Conservation (phyloP, 2,888 invertebrate genomes). For the Philonicus albiceps region DNA sequence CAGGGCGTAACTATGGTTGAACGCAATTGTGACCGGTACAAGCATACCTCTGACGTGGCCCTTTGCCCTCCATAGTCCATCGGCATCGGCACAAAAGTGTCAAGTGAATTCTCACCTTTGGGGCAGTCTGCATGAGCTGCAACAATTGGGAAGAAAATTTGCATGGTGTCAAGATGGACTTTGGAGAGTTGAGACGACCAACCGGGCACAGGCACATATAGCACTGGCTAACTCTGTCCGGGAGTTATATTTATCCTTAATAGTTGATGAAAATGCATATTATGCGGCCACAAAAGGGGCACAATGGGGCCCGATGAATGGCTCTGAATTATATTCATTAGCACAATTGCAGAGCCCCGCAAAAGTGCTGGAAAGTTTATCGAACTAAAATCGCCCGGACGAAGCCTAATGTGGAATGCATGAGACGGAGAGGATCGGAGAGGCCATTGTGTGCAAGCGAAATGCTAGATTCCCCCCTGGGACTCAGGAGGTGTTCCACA, state of each 20-base stretch:
- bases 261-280: constrained; percentile 9
- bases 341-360: constrained; percentile 14
- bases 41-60: background rate
- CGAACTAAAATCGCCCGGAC: background rate
- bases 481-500: background rate
- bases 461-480: background rate
- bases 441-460: background rate
- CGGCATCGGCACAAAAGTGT: background rate
- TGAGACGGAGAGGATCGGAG: background rate
- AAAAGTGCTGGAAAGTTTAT: constrained; percentile 23
- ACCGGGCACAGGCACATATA: background rate
- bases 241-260: constrained; percentile 16
- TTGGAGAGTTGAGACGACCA: background rate
- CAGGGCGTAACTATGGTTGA: background rate
- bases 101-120: background rate
- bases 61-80: background rate
- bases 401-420: background rate
- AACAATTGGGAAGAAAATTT: constrained; percentile 5
- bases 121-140: background rate
- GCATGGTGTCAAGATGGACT: background rate
- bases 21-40: background rate
- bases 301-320: constrained; percentile 16
- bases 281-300: constrained; percentile 13
- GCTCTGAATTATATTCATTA: constrained; percentile 11
- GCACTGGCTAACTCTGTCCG: background rate